These are phyloP conservation scores for Podiceps cristatus DNA, from an alignment of 2,113 vertebrate genomes.

Conservation along the genomic window DNA sequence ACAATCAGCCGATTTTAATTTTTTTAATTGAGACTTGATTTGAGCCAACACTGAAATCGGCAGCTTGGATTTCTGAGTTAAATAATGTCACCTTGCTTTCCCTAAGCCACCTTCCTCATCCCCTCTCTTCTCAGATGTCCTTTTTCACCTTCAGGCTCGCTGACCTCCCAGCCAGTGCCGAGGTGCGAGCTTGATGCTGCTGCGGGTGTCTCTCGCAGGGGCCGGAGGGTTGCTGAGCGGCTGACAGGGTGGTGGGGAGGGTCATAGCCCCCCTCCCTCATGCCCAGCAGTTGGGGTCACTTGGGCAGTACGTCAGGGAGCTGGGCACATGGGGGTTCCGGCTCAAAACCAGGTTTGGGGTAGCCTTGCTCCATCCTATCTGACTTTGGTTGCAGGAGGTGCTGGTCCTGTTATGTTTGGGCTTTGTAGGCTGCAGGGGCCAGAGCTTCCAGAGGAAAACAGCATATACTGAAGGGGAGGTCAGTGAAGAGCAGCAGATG, in stretches of 20 bases:
- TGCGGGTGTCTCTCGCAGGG: accelerated
- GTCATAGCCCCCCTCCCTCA: background rate
- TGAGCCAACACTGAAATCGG: background rate
- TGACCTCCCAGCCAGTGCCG: accelerated
- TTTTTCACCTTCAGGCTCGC: background rate
- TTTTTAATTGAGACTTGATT: background rate
- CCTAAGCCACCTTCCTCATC: background rate
- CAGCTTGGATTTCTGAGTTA: background rate
- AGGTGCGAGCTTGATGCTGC: background rate
- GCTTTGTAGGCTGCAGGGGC: background rate
- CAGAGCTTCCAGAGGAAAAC: background rate
- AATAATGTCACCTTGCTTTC: background rate
- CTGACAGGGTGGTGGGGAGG: background rate
- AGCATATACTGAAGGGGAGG: background rate
- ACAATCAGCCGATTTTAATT: background rate
- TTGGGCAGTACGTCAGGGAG: background rate
- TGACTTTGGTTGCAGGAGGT: background rate
- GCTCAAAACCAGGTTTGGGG: background rate
- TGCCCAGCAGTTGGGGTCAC: accelerated
- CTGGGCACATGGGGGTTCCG: background rate
- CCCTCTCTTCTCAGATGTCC: background rate
- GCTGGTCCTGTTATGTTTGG: background rate
- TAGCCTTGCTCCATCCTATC: background rate
- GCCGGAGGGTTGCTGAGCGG: background rate
- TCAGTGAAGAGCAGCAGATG: background rate